Base-by-base conservation (phyloP, 2,888 invertebrate species). In the Leucozona laternaria region DNA sequence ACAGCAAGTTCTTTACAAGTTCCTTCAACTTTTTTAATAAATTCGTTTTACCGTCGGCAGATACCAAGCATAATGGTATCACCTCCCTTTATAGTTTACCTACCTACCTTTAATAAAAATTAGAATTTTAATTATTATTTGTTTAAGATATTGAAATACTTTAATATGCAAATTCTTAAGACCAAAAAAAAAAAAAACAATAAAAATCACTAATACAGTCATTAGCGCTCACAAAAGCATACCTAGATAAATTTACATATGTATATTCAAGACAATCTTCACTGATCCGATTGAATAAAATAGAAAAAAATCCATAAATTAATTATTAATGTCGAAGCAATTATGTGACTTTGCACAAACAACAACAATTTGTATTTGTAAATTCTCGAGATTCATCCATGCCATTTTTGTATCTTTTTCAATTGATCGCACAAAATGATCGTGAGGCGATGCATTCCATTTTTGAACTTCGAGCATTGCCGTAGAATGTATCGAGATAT, bases 381-480 rank as follows among this genome's bases (percentile, higher is more conserved):
- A 53, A 68, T 68, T 68, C 68, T 53, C 13, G n/a, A 53, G 68
- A 68, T 68, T 68, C 50, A 68, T 68, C 20, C 55, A 64, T 48
- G 66, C 62, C 72, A 72, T 77, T 62, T 68, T 68, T 78, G 45
- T 57, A 62, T 76, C 70, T 81, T 17, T 66, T 72, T 37, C 50
- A 76, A 73, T 37, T 77, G 57, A 55, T 77, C 76, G 22, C 55
- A 55, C 45, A 45, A 40, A 31, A 20, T 15, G 55, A 45, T 45
- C 17, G 79, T 58, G 79, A 58, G 70, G 60, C 34, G n/a, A 57
- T 70, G 72, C 80, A 84, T 84, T 82, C 78, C 82, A 68, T 34
- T n/a, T 20, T 34, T 68, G 68, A 68, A 68, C 68, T 68, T 68
- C 64, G 13, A 37, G 22, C 28, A 55, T 17, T 22, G 34, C 20